Percentiles rank a stretch among this genome's conserved stretches.
phyloP scores from a whole-genome alignment of 2,888 invertebrate species.

The Falcaria lacertinaria region DNA sequence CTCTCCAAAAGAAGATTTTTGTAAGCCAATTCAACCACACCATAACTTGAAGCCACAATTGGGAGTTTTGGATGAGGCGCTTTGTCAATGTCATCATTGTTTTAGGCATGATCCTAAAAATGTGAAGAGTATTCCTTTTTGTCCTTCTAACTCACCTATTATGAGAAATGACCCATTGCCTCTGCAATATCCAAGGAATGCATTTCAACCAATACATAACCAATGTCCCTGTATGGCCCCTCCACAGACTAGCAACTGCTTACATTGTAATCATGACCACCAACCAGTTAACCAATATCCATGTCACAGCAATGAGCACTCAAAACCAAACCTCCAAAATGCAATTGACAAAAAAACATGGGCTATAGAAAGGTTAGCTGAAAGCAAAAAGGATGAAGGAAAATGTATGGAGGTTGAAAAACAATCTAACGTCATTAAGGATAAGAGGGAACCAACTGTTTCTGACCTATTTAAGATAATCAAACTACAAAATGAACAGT shows the following conservation, averaged over 20 bases:
- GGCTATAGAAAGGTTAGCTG: slow-evolving; percentile 57
- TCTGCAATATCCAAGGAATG: slow-evolving; percentile 4
- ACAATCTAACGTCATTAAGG: slow-evolving; percentile 46
- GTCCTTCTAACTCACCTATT: slow-evolving; percentile 6
- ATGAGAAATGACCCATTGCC: not conserved
- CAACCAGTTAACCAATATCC: slow-evolving; percentile 7
- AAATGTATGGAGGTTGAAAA: slow-evolving; percentile 48
- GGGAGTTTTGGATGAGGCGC: too few species aligned
- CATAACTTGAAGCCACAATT: too few species aligned
- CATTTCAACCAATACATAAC: slow-evolving; percentile 1
- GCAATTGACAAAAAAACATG: slow-evolving; percentile 59
- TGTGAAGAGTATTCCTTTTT: slow-evolving; percentile 8
- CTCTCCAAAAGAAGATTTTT: slow-evolving; percentile 21
- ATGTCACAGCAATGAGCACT: slow-evolving; percentile 15
- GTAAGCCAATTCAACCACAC: too few species aligned
- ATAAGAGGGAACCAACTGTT: slow-evolving; percentile 75
- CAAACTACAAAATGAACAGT: slow-evolving; percentile 83
- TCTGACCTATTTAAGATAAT: slow-evolving; percentile 82
- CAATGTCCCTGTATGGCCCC: slow-evolving; percentile 19
- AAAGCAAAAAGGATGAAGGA: slow-evolving; percentile 35
- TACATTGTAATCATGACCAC: slow-evolving; percentile 19
- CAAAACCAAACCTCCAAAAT: slow-evolving; percentile 26
- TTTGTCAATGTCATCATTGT: slow-evolving; percentile 57
- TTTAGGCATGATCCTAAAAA: slow-evolving; percentile 25
- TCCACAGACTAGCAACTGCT: slow-evolving; percentile 18